These are phyloP conservation scores for Conus betulinus DNA, from an alignment of 1,140 invertebrate species.

Conservation along the genomic window DNA sequence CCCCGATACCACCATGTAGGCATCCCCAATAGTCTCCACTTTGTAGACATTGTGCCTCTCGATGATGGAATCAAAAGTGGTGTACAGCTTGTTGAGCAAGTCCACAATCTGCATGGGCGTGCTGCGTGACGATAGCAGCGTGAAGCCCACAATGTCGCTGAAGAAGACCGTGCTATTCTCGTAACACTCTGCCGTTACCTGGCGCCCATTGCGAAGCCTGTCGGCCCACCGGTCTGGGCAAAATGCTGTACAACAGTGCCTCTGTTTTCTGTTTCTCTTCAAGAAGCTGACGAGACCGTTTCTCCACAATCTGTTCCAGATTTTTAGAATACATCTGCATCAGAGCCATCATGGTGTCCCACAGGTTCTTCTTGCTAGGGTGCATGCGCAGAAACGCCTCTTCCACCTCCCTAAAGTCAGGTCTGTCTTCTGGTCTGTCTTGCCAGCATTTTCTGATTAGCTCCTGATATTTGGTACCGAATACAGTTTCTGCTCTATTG, in stretches of 20 bases:
- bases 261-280: constrained; percentile 68
- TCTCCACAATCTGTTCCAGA: constrained; percentile 59
- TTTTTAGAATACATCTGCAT: constrained; percentile 69
- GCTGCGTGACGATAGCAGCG: constrained; percentile 84
- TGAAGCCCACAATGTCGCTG: constrained; percentile 72
- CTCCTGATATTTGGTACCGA: not conserved
- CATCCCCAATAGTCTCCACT: constrained; percentile 82
- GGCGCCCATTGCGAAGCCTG: constrained; percentile 71
- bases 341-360: constrained; percentile 54
- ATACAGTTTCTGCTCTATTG: no score
- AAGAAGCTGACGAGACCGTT: constrained; percentile 61
- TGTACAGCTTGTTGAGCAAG: constrained; percentile 82
- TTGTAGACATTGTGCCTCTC: constrained; percentile 90
- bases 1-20: constrained; percentile 75
- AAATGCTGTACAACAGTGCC: constrained; percentile 57
- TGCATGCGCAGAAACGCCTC: constrained; percentile 59
- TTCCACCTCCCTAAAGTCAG: constrained; percentile 56
- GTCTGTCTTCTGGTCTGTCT: constrained; percentile 44
- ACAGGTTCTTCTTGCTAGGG: constrained; percentile 65
- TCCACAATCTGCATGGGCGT: constrained; percentile 78
- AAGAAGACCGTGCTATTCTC: constrained; percentile 77
- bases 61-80: constrained; percentile 75
- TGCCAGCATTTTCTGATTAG: constrained; percentile 60
- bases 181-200: constrained; percentile 73
- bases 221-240: constrained; percentile 75